Base-by-base conservation (phyloP, 2,888 invertebrate genomes). In the Melieria picta region DNA sequence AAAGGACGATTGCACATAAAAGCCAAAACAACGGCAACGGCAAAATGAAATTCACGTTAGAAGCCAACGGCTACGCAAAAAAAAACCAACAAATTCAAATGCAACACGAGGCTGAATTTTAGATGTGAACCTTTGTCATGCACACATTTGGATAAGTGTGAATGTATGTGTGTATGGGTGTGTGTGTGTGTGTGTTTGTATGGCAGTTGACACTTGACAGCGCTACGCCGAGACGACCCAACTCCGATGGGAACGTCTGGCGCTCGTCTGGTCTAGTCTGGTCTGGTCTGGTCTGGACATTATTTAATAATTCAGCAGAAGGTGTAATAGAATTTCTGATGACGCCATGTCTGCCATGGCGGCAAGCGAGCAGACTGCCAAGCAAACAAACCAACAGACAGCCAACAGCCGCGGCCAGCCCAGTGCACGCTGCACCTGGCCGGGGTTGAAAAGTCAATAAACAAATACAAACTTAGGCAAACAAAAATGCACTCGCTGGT, bases 51-150 rank as follows among this genome's bases (percentile, higher is more conserved):
- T 30, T 30, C 30, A 30, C 30, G 30, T 30, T 30, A 30, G 30
- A 79, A 80, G 79, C 80, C 76, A 80, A 77, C 77, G 63, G 6
- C 45, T 42, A 79, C 16, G 45, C 16, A 57, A 47, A 62, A 46
- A 47, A 48, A 47, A 55, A 52, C 42, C 60, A 79, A 79, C 56
- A 52, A 55, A 43, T 13, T 80, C 80, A 82, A 81, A 81, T 7
- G 10, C 11, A 52, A 52, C 42, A 56, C 48, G 57, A 58, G 43
- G 67, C 58, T 60, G 67, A 50, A 60, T 57, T 60, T 50, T 60
- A 48, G 50, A 50, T 67, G 60, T 7, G 30, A 30, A 30, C 30
- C 5, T 43, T 4, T 13, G 11, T 5, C 52, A 43, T 13, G 7
- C 9, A 52, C 10, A 9, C 30, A 13, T 47, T 30, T 30, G 11